A percentile compares a stretch with the other conserved stretches of the same genome.
Conservation (phyloP, 2,888 invertebrate genomes). For the Cistogaster globosa region DNA sequence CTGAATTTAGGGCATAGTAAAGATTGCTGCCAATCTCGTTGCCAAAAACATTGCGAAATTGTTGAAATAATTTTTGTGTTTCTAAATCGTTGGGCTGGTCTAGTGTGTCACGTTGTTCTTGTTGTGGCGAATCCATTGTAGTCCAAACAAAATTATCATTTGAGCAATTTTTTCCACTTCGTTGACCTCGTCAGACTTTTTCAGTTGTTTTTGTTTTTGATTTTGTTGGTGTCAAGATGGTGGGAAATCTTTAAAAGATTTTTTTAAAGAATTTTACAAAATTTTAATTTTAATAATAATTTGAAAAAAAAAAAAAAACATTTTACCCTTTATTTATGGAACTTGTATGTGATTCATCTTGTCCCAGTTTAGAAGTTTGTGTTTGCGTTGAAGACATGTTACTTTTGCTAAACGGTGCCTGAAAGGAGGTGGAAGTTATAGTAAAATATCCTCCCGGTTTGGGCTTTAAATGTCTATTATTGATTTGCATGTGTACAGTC, state of each 20-base stretch:
- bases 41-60: slow-evolving; percentile 77
- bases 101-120: slow-evolving; percentile 45
- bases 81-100: slow-evolving; percentile 54
- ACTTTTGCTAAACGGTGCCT: slow-evolving; percentile 82
- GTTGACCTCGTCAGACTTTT: slow-evolving; percentile 83
- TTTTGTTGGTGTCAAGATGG: slow-evolving; percentile 80
- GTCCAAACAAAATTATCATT: slow-evolving; percentile 77
- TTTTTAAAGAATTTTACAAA: not conserved
- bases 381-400: slow-evolving; percentile 81
- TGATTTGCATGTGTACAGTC: slow-evolving; percentile 96
- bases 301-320: slow-evolving; percentile 1
- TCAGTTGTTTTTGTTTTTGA: slow-evolving; percentile 80
- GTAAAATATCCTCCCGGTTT: slow-evolving; percentile 92
- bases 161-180: slow-evolving; percentile 83
- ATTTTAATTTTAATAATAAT: no score
- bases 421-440: slow-evolving; percentile 84
- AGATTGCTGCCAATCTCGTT: slow-evolving; percentile 74
- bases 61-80: slow-evolving; percentile 73
- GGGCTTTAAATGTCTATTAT: slow-evolving; percentile 94
- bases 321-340: slow-evolving; percentile 78
- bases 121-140: slow-evolving; percentile 50
- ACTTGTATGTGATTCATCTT: slow-evolving; percentile 77
- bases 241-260: slow-evolving; percentile 73
- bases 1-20: slow-evolving; percentile 76
- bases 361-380: slow-evolving; percentile 79